Conservation (phyloP, 2,888 invertebrate species). For the Nezara viridula region DNA sequence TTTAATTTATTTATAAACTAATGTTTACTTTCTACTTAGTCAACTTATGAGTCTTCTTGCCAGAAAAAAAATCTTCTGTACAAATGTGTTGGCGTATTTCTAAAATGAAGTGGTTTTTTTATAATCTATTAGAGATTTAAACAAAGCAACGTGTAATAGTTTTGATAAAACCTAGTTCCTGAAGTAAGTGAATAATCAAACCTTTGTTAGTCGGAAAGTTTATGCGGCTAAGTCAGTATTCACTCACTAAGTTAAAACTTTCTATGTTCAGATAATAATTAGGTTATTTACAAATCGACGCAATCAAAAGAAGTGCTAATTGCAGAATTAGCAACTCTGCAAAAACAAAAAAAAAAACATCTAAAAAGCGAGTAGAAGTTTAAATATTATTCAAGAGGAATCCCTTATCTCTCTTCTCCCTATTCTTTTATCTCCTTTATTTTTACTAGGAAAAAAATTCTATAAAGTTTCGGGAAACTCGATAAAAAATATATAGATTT, state of each 20-base stretch:
- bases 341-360: background rate
- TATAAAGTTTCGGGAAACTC: background rate
- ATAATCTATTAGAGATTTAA: too few species aligned
- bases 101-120: too few species aligned
- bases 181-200: background rate
- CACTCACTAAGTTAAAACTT: background rate
- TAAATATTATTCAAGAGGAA: background rate
- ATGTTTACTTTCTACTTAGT: too few species aligned
- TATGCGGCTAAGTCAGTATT: background rate
- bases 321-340: constrained; percentile 3
- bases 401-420: background rate
- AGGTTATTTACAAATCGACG: background rate
- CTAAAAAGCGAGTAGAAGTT: background rate
- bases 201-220: background rate
- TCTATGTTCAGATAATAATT: background rate
- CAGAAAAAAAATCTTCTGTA: too few species aligned
- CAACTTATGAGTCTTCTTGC: too few species aligned
- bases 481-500: too few species aligned
- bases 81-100: too few species aligned
- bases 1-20: too few species aligned
- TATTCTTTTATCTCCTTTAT: background rate
- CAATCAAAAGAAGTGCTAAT: constrained; percentile 27
- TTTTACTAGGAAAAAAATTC: background rate
- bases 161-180: background rate
- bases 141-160: background rate